Percentiles rank a stretch among this genome's conserved stretches.
Evolutionary conservation across 1,140 invertebrate genomes (phyloP).

Genomic region (Caenorhabditis briggsae): DNA sequence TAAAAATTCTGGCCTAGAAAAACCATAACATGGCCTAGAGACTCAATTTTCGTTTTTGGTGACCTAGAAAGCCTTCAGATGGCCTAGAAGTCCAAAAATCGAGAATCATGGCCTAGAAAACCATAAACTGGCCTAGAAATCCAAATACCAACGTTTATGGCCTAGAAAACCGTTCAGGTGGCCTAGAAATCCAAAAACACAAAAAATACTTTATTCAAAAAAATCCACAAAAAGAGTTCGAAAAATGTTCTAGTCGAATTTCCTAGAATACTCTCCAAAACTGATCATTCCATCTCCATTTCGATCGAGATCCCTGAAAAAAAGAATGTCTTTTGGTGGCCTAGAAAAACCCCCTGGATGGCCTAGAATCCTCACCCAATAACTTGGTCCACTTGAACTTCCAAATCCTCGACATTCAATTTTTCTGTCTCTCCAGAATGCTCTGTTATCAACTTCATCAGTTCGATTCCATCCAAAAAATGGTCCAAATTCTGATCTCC

Average conservation of each 20-base stretch:
- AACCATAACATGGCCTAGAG: too few species aligned
- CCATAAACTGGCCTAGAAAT: too few species aligned
- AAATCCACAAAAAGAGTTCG: background rate
- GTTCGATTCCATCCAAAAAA: conserved; percentile 17
- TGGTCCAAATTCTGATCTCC: conserved; percentile 20
- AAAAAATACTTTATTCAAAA: background rate
- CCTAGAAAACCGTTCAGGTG: too few species aligned
- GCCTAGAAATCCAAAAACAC: too few species aligned
- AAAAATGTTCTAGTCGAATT: background rate
- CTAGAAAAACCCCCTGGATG: too few species aligned
- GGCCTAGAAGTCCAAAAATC: too few species aligned
- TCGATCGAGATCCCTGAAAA: conserved; percentile 1
- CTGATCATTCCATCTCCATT: conserved; percentile 1
- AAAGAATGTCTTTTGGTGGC: background rate
- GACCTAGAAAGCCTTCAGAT: too few species aligned
- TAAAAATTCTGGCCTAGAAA: too few species aligned
- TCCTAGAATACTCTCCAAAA: conserved; percentile 25
- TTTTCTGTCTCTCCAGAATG: background rate
- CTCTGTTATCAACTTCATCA: conserved; percentile 11
- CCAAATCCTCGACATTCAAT: conserved; percentile 16
- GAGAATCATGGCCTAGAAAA: too few species aligned
- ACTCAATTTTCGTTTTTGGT: too few species aligned
- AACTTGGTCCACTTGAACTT: conserved; percentile 21
- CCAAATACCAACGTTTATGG: too few species aligned
- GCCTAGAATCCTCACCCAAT: background rate